These are phyloP conservation scores for Incurvaria masculella DNA, from an alignment of 2,888 invertebrate genomes.

Conservation along the genomic window DNA sequence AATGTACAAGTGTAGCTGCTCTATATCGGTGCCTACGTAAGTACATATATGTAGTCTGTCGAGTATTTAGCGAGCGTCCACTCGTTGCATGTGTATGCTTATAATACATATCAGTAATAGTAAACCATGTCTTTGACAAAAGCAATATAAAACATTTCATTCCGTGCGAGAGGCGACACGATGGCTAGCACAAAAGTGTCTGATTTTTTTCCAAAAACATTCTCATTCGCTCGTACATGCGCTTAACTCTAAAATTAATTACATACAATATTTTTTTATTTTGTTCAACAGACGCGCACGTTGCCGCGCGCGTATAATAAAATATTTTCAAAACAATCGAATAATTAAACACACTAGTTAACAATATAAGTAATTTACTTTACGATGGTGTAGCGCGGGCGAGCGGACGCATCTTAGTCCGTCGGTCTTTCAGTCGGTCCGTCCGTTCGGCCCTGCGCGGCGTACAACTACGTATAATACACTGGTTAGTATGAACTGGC, in stretches of 20 bases:
- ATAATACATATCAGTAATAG: not conserved
- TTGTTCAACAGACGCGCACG: slow-evolving; percentile 57
- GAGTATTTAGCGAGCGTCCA: too few species aligned
- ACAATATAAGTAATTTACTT: slow-evolving; percentile 49
- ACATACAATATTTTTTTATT: slow-evolving; percentile 54
- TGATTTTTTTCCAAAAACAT: slow-evolving; percentile 27
- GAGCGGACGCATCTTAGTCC: slow-evolving; percentile 16
- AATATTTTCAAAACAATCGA: slow-evolving; percentile 58
- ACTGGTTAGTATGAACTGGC: not conserved
- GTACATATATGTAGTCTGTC: too few species aligned
- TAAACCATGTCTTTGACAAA: slow-evolving; percentile 37
- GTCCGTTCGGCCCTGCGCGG: slow-evolving; percentile 17
- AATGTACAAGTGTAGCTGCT: too few species aligned
- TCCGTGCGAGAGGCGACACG: slow-evolving; percentile 53
- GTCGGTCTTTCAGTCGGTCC: slow-evolving; percentile 11
- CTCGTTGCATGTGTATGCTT: not conserved
- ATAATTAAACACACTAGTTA: slow-evolving; percentile 59
- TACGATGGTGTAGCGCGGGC: slow-evolving; percentile 21
- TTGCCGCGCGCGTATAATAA: slow-evolving; percentile 52
- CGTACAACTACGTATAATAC: not conserved
- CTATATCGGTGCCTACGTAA: too few species aligned
- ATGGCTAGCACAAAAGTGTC: slow-evolving; percentile 28
- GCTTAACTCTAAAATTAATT: slow-evolving; percentile 57
- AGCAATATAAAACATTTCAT: slow-evolving; percentile 55
- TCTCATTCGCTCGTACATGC: slow-evolving; percentile 53